phyloP scores from a whole-genome alignment of 2,888 invertebrate species.

The Plagodis dolabraria region DNA sequence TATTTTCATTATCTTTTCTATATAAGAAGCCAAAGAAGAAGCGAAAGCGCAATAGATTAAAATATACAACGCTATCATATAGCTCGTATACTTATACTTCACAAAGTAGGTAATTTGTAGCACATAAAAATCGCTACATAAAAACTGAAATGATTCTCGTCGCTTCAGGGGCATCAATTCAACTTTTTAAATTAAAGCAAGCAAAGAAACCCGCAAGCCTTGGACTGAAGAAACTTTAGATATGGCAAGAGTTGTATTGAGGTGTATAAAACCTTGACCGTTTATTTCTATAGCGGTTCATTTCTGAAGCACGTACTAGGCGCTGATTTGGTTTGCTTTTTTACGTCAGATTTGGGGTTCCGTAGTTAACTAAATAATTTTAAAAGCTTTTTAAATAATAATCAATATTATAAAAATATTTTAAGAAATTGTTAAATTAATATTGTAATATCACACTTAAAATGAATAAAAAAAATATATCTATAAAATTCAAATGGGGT shows the following conservation, averaged over 20 bases:
- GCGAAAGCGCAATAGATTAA: too few relatives aligned
- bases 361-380: background rate
- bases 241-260: conserved; percentile 4
- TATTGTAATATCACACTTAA: too few relatives aligned
- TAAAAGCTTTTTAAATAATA: too few relatives aligned
- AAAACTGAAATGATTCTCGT: conserved; percentile 47
- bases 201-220: conserved; percentile 54
- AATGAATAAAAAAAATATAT: too few relatives aligned
- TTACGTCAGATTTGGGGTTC: background rate
- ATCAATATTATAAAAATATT: too few relatives aligned
- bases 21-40: too few relatives aligned
- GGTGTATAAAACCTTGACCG: background rate
- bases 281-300: background rate
- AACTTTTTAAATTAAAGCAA: conserved; percentile 79
- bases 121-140: conserved; percentile 18
- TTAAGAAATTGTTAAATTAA: too few relatives aligned
- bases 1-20: too few relatives aligned
- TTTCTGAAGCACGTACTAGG: background rate
- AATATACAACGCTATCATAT: too few relatives aligned
- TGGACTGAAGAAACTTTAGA: conserved; percentile 9
- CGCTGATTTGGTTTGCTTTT: too few relatives aligned
- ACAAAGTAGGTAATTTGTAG: conserved; percentile 2
- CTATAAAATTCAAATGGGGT: too few relatives aligned
- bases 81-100: background rate
- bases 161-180: conserved; percentile 65